A percentile compares a stretch with the other conserved stretches of the same genome.
Evolutionary conservation across 1,140 invertebrate genomes (phyloP).

Genomic region (Sitodiplosis mosellana): DNA sequence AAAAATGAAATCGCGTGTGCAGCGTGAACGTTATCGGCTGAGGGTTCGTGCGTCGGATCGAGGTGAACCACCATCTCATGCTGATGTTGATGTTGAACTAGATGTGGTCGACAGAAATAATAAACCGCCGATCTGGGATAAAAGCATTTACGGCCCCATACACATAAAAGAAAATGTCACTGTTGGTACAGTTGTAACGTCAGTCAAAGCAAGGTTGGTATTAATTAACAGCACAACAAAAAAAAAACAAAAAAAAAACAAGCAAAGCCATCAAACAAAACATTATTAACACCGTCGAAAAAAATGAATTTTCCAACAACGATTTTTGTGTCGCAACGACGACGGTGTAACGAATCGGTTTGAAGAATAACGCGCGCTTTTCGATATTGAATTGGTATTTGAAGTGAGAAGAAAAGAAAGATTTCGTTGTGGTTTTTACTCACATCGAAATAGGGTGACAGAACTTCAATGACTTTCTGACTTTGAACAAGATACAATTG

Average conservation of each 20-base stretch:
- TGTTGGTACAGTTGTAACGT: constrained; percentile 90
- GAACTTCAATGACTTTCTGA: no score
- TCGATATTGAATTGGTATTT: no score
- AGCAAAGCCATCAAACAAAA: background rate
- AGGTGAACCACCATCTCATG: constrained; percentile 68
- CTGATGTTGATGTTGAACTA: constrained; percentile 90
- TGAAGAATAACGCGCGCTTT: no score
- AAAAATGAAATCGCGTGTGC: constrained; percentile 14
- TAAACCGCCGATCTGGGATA: constrained; percentile 91
- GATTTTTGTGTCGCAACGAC: no score
- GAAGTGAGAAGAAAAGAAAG: no score
- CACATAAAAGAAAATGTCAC: constrained; percentile 95
- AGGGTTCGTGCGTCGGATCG: constrained; percentile 83
- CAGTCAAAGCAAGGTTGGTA: constrained; percentile 95
- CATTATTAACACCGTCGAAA: no score
- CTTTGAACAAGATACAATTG: no score
- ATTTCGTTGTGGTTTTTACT: no score
- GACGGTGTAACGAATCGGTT: no score
- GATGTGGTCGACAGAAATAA: constrained; percentile 95
- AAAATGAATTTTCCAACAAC: no score
- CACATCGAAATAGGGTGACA: no score
- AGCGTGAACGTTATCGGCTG: constrained; percentile 88
- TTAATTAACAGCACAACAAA: constrained; percentile 13
- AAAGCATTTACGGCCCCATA: constrained; percentile 82
- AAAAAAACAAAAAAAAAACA: background rate